Evolutionary conservation across 2,113 vertebrate species (phyloP).

Genomic region (Dinomys branickii): DNA sequence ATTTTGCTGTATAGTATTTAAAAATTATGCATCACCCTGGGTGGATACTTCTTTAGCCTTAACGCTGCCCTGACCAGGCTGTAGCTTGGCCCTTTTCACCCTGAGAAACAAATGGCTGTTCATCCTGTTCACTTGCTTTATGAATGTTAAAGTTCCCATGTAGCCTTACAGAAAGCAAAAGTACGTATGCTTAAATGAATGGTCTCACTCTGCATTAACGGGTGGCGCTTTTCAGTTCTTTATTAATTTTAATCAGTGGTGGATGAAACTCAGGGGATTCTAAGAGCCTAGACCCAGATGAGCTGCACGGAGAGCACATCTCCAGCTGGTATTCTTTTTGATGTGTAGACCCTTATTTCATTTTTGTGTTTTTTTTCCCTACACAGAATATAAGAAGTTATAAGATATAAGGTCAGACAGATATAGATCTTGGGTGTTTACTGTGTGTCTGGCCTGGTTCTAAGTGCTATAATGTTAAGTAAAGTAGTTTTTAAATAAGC

Average conservation of each 20-base stretch:
- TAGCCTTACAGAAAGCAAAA: slow-evolving; percentile 50
- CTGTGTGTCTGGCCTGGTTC: background rate
- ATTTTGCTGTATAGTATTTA: background rate
- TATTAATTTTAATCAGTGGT: slow-evolving; percentile 58
- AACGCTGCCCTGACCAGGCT: background rate
- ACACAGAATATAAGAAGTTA: background rate
- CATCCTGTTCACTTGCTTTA: background rate
- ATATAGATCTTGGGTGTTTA: background rate
- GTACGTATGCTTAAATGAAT: background rate
- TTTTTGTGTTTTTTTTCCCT: background rate
- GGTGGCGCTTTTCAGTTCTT: slow-evolving; percentile 30
- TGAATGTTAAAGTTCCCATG: slow-evolving; percentile 12
- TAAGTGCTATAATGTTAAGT: background rate
- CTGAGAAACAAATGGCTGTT: background rate
- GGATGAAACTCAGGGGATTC: slow-evolving; percentile 15
- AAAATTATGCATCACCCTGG: background rate
- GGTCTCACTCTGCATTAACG: background rate
- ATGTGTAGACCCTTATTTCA: background rate
- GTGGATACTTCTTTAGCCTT: background rate
- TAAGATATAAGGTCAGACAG: background rate
- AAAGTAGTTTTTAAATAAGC: background rate
- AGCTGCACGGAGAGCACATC: background rate
- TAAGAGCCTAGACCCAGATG: background rate
- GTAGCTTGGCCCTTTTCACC: background rate
- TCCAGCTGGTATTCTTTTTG: background rate